Percentiles rank a stretch among this genome's conserved stretches.
phyloP scores from a whole-genome alignment of 2,797 vertebrate genomes.

The Notolabrus celidotus region DNA sequence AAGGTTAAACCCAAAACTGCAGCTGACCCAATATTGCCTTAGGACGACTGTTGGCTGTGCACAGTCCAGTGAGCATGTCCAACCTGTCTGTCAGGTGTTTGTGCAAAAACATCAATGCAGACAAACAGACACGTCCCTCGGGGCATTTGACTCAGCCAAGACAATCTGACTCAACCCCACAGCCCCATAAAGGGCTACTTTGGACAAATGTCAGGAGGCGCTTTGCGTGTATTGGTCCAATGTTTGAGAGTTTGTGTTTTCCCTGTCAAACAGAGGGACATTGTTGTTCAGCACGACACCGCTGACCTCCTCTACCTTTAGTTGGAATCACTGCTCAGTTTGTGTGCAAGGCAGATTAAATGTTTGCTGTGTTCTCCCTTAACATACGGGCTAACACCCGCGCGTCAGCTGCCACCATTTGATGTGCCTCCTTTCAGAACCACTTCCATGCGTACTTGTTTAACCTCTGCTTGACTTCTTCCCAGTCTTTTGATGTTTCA shows the following conservation, averaged over 20 bases:
- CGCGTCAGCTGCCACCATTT: conserved; percentile 20
- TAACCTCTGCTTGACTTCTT: conserved; percentile 20
- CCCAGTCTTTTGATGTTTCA: neutral
- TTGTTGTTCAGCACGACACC: conserved; percentile 50
- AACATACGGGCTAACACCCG: conserved; percentile 35
- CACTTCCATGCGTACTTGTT: conserved; percentile 36
- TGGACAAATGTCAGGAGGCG: conserved; percentile 72
- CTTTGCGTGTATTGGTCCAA: conserved; percentile 52
- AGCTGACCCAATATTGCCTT: conserved; percentile 21
- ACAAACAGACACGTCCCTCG: conserved; percentile 67
- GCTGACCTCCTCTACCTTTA: conserved; percentile 50
- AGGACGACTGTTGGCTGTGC: conserved; percentile 48
- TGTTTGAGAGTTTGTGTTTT: conserved; percentile 58
- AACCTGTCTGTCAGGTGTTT: conserved; percentile 77
- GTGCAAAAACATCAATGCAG: conserved; percentile 65
- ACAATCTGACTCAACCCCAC: conserved; percentile 69
- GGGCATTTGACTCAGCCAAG: conserved; percentile 70
- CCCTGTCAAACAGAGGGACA: conserved; percentile 48
- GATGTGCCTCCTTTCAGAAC: conserved; percentile 40
- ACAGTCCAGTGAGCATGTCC: conserved; percentile 72
- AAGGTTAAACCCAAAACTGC: conserved; percentile 63
- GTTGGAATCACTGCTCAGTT: neutral
- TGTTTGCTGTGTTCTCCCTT: conserved; percentile 10
- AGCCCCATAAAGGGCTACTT: conserved; percentile 66
- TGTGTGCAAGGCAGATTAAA: conserved; percentile 27